Evolutionary conservation across 2,888 invertebrate genomes (phyloP).

Genomic region (Nomada fucata): DNA sequence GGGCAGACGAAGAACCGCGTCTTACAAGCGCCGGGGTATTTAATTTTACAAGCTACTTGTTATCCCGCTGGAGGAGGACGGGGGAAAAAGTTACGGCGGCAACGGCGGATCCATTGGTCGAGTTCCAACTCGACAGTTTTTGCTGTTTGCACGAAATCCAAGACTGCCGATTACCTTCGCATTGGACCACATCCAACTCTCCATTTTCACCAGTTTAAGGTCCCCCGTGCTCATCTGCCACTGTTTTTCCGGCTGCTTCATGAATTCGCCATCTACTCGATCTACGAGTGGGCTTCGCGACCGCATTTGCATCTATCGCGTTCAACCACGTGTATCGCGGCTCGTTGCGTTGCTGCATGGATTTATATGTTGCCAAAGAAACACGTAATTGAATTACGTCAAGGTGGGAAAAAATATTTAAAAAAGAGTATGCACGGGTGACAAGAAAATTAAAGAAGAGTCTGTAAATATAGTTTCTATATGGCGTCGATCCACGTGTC

Average conservation of each 20-base stretch:
- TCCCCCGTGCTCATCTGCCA: conserved; percentile 62
- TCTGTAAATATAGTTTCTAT: too few relatives aligned
- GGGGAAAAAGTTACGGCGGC: conserved; percentile 62
- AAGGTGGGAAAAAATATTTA: too few relatives aligned
- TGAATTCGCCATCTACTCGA: conserved; percentile 62
- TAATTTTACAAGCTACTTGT: conserved; percentile 72
- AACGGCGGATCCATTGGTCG: conserved; percentile 75
- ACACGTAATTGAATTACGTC: conserved; percentile 7
- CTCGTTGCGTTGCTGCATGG: neutral
- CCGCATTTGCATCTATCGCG: conserved; percentile 59
- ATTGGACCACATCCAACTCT: conserved; percentile 79
- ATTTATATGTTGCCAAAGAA: neutral
- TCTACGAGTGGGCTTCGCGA: conserved; percentile 51
- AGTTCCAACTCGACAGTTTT: conserved; percentile 74
- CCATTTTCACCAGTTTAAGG: conserved; percentile 77
- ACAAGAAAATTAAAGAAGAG: too few relatives aligned
- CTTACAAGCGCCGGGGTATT: conserved; percentile 52
- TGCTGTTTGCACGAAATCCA: conserved; percentile 74
- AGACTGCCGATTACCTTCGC: conserved; percentile 76
- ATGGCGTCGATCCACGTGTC: too few relatives aligned
- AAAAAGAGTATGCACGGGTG: too few relatives aligned
- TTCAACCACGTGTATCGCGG: conserved; percentile 3
- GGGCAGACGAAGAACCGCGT: conserved; percentile 12
- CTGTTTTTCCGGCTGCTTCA: conserved; percentile 64
- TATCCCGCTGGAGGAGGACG: conserved; percentile 40